Conservation (phyloP, 2,797 vertebrate species). For the Garrulus glandarius region DNA sequence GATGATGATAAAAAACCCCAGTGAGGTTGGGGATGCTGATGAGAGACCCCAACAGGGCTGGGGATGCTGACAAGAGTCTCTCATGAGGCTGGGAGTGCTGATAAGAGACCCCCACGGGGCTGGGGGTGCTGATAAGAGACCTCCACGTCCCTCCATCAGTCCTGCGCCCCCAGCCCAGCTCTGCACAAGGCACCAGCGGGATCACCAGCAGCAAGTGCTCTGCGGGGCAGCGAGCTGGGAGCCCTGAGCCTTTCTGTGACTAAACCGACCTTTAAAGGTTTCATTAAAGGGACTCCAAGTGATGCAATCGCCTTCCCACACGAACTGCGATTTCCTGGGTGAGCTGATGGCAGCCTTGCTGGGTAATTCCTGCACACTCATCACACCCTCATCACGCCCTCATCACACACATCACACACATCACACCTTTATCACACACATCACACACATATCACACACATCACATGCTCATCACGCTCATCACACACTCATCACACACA, state of each 20-base stretch:
- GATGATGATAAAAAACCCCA: not conserved
- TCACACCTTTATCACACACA: too few species aligned
- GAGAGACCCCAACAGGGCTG: rapidly evolving
- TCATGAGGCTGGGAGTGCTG: rapidly evolving
- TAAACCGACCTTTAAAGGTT: slow-evolving; percentile 10
- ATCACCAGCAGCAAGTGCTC: rapidly evolving
- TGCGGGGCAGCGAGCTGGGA: not conserved
- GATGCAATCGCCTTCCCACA: slow-evolving; percentile 16
- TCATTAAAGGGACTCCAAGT: not conserved
- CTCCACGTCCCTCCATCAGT: not conserved
- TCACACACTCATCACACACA: not conserved
- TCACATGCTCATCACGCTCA: too few species aligned
- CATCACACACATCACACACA: too few species aligned
- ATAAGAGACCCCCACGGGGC: rapidly evolving
- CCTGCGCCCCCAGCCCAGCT: not conserved
- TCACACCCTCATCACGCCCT: not conserved
- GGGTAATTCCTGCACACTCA: not conserved
- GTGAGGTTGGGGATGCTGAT: too few species aligned
- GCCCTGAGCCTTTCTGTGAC: not conserved
- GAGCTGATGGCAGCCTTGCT: not conserved
- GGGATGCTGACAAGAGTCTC: rapidly evolving
- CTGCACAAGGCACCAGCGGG: not conserved
- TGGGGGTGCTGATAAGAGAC: not conserved
- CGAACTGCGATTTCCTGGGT: not conserved
- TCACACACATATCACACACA: too few species aligned